A percentile compares a stretch with the other conserved stretches of the same genome.
Evolutionary conservation across 2,888 invertebrate species (phyloP).

Genomic region (Petrophora chlorosata): DNA sequence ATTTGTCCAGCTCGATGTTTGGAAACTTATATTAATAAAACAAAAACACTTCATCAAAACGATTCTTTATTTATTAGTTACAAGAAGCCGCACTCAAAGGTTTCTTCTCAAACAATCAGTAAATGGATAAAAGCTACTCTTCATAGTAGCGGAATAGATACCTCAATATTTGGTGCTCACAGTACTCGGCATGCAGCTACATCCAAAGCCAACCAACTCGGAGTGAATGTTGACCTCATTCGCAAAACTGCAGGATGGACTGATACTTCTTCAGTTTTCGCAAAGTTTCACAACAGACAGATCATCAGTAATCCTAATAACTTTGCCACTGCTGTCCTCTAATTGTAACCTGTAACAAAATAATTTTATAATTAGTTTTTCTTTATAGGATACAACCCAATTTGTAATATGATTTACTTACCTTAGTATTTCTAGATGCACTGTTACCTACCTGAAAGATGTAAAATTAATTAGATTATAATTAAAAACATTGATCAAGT

Average conservation of each 20-base stretch:
- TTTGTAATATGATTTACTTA: too few relatives aligned
- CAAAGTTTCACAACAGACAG: background rate
- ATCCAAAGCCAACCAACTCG: background rate
- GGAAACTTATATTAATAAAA: background rate
- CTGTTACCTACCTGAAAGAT: too few relatives aligned
- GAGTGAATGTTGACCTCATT: background rate
- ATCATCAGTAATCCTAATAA: too few relatives aligned
- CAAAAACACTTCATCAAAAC: too few relatives aligned
- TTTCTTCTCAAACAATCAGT: background rate
- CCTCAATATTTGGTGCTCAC: too few relatives aligned
- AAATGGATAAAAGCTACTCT: background rate
- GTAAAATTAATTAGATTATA: too few relatives aligned
- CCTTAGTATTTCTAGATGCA: too few relatives aligned
- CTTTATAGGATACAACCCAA: too few relatives aligned
- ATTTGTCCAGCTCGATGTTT: background rate
- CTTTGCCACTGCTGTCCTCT: too few relatives aligned
- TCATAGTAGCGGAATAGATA: background rate
- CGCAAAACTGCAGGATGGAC: background rate
- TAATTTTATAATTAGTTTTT: too few relatives aligned
- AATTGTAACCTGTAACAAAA: too few relatives aligned
- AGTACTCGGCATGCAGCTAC: background rate
- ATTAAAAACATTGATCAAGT: too few relatives aligned
- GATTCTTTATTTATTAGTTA: background rate
- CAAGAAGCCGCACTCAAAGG: background rate
- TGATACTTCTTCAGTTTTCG: background rate